These are phyloP conservation scores for Vidua macroura DNA, from an alignment of 2,113 vertebrate species.

Conservation along the genomic window DNA sequence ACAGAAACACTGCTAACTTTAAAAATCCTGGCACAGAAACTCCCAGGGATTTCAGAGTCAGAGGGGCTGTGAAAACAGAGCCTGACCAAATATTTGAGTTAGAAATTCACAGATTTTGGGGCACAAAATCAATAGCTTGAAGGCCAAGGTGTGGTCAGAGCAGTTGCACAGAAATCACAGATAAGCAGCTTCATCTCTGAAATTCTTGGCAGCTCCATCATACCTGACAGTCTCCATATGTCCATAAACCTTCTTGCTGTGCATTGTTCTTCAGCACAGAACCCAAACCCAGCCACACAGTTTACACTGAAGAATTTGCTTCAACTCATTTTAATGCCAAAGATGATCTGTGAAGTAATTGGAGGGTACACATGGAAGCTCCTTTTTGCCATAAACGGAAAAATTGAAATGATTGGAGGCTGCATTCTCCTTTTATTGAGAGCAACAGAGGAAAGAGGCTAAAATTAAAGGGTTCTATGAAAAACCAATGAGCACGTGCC, in stretches of 20 bases:
- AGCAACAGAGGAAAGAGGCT: not conserved
- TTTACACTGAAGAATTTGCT: not conserved
- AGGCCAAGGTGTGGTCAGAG: not conserved
- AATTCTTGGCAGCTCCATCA: not conserved
- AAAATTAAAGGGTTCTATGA: not conserved
- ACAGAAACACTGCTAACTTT: not conserved
- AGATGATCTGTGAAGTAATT: not conserved
- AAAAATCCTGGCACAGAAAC: not conserved
- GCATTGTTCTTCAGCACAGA: not conserved
- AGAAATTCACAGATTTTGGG: not conserved
- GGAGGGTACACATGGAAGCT: not conserved
- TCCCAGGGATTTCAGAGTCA: not conserved
- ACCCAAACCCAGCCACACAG: not conserved
- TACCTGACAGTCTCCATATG: not conserved
- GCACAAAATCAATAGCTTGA: not conserved
- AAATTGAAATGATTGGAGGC: not conserved
- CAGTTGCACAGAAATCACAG: not conserved
- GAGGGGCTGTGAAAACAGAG: not conserved
- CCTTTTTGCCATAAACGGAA: not conserved
- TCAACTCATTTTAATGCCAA: not conserved
- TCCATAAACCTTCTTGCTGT: not conserved
- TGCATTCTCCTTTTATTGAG: not conserved
- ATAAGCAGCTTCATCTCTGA: not conserved
- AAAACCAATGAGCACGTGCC: not conserved
- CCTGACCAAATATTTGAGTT: not conserved